phyloP scores from a whole-genome alignment of 2,797 vertebrate species.

The Todus mexicanus region DNA sequence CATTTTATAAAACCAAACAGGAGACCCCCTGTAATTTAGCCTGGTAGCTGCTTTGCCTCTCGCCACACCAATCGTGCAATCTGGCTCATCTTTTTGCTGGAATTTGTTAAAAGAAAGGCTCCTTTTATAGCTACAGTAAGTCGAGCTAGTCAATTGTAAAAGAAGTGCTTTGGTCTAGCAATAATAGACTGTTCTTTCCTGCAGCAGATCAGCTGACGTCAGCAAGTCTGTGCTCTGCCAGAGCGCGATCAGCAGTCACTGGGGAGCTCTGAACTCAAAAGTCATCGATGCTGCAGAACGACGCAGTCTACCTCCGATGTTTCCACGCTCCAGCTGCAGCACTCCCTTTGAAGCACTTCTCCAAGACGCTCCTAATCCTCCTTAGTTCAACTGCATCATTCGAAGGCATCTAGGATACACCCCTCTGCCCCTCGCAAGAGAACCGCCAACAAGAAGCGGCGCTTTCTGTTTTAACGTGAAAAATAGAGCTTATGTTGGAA shows the following conservation, averaged over 20 bases:
- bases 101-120: conserved; percentile 74
- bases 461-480: neutral
- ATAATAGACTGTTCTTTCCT: conserved; percentile 80
- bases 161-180: conserved; percentile 72
- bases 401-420: neutral
- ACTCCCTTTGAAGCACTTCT: neutral
- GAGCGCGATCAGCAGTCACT: conserved; percentile 36
- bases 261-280: conserved; percentile 29
- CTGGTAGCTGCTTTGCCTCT: neutral
- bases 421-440: accelerated
- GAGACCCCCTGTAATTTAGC: neutral
- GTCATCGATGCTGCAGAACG: conserved; percentile 32
- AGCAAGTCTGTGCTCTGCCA: conserved; percentile 67
- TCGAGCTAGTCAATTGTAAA: conserved; percentile 77
- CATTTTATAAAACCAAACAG: neutral
- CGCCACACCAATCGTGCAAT: neutral
- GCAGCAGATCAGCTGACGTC: conserved; percentile 66
- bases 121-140: conserved; percentile 74
- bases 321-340: neutral
- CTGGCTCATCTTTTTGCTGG: conserved; percentile 47
- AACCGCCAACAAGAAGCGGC: accelerated
- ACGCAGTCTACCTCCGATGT: neutral
- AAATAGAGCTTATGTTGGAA: neutral
- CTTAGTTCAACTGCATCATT: accelerated
- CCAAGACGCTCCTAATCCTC: neutral